Percentiles rank a stretch among this genome's conserved stretches.
These are phyloP conservation scores for Delichon dasypus DNA, from an alignment of 2,797 vertebrate genomes.

Conservation along the genomic window DNA sequence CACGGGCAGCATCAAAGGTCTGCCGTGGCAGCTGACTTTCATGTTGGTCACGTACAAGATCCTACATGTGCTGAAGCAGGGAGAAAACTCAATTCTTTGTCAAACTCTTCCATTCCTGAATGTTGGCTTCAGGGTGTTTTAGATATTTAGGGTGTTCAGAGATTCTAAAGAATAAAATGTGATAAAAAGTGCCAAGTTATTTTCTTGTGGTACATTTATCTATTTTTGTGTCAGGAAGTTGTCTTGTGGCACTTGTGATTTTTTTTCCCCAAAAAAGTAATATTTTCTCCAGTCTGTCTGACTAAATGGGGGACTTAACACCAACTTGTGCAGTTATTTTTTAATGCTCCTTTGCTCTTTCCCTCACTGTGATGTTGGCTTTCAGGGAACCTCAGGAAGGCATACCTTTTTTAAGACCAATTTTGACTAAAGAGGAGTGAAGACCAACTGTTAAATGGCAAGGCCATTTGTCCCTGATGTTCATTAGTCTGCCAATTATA, in stretches of 20 bases:
- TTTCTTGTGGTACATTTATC: neutral
- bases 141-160: neutral
- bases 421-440: neutral
- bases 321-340: neutral
- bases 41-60: neutral
- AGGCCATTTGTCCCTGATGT: neutral
- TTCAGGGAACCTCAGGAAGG: neutral
- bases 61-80: neutral
- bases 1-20: neutral
- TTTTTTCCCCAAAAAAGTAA: neutral
- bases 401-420: neutral
- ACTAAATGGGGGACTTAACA: neutral
- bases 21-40: neutral
- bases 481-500: neutral
- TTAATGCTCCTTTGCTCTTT: neutral
- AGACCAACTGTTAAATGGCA: neutral
- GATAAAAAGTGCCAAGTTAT: neutral
- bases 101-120: neutral
- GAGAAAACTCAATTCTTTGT: neutral
- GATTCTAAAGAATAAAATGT: neutral
- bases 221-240: neutral
- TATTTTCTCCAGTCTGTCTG: neutral
- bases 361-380: neutral
- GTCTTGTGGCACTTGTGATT: neutral
- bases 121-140: neutral